Evolutionary conservation across 2,113 vertebrate genomes (phyloP), one percentile per base, ranked within the genome.

Genomic region (Cyanoderma ruficeps): DNA sequence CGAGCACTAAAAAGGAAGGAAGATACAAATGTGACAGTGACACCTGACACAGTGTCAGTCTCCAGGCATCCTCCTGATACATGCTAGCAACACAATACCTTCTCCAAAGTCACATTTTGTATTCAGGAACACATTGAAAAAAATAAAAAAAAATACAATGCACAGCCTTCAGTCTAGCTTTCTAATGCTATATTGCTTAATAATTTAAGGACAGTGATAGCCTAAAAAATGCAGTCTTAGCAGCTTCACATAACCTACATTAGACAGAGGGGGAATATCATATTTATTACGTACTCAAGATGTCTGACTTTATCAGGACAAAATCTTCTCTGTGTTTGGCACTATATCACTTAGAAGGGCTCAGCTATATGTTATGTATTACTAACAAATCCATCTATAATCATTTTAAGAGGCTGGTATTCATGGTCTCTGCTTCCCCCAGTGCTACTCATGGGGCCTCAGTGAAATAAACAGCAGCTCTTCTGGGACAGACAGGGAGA

Each of bases 151-250:
- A 28, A 71, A 24, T 47, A 68, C 91, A 92, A 2, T 86, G 70
- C 79, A 72, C 52, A 85, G 55, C 70, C 83, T 94, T 96, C 72
- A 69, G 42, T 93, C 56, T 86, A 71, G 88, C 83, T 95, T 97
- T 85, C 81, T 93, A 91, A 75, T 87, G 82, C 89, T 71, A 7
- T 87, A 81, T 94, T 92, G 86, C 86, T 96, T 96, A 96, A 96
- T 97, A 96, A 96, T 96, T 96, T 97, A 95, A 96, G 92, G 95
- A 85, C 89, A 96, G 89, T 79, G 85, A 93, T 95, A 96, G 83
- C 87, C 91, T 94, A 88, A 95, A 95, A 96, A 93, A 82, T 93
- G 83, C 96, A 94, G 75, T 91, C 94, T 81, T 96, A 93, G 94
- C 93, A 94, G 75, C 86, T 94, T 95, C 81, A 46, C 57, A 64